Conservation (phyloP, 1,140 invertebrate genomes). For the Drosophila kohkoa region DNA sequence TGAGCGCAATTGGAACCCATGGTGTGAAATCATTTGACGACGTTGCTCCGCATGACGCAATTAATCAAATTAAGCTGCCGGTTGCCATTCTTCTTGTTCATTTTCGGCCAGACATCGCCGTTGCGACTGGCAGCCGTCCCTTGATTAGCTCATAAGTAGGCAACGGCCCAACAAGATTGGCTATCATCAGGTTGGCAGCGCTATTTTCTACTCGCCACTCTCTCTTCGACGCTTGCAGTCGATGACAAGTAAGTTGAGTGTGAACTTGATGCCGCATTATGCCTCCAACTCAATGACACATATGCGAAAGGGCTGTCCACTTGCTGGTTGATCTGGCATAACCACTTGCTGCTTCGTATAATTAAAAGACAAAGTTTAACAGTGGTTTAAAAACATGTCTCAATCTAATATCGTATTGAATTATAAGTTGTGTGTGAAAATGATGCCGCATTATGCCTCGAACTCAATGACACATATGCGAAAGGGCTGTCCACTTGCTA, state of each 20-base stretch:
- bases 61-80: slow-evolving; percentile 73
- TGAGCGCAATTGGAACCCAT: slow-evolving; percentile 18
- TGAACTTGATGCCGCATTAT: neutral
- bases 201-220: neutral
- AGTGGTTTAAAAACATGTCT: too few relatives aligned
- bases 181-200: slow-evolving; percentile 21
- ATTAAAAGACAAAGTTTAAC: too few relatives aligned
- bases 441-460: neutral
- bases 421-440: slow-evolving; percentile 1
- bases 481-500: too few relatives aligned
- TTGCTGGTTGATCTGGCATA: neutral
- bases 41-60: slow-evolving; percentile 72
- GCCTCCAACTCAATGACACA: neutral
- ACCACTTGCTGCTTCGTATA: too few relatives aligned
- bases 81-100: slow-evolving; percentile 17
- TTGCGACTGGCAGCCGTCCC: slow-evolving; percentile 7
- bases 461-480: neutral
- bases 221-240: neutral
- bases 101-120: slow-evolving; percentile 7
- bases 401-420: too few relatives aligned
- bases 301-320: neutral
- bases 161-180: slow-evolving; percentile 10
- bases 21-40: slow-evolving; percentile 79
- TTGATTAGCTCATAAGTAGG: slow-evolving; percentile 67
- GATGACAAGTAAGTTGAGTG: slow-evolving; percentile 8